Evolutionary conservation across 2,888 invertebrate species (phyloP), one percentile per base, ranked within the genome.

Genomic region (Lordiphosa andalusiaca): DNA sequence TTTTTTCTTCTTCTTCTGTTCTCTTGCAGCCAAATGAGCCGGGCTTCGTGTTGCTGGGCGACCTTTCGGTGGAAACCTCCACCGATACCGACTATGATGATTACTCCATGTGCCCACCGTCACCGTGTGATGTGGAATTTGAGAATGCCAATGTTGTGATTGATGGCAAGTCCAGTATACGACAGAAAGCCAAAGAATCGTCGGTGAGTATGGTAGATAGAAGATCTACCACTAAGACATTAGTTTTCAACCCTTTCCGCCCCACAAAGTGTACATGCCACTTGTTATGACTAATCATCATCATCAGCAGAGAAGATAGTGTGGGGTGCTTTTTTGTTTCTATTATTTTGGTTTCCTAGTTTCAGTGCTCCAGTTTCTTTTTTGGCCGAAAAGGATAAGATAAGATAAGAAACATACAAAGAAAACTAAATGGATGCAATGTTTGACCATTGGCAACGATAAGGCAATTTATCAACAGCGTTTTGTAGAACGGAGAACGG

Each of bases 111-210:
- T 93, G 92, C 67, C 93, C 93, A 69, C 95, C 95, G 38, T 94
- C 95, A 83, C 95, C 95, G 35, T 95, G 95, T 90, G 92, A 93
- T 90, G 94, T 96, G 83, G 92, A 93, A 78, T 96, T 96, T 91
- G 92, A 94, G 89, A 96, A 96, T 91, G 96, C 95, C 90, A 96
- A 96, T 90, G 92, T 96, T 88, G 93, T 96, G 90, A 96, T 96
- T 91, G 95, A 96, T 91, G 96, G 96, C 61, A 93, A 93, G 90
- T 96, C 96, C 88, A 95, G 94, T 91, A 92, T 96, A 88, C 93
- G 93, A 76, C 91, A 91, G 85, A 91, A 92, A 84, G 58, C 87
- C 78, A 89, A 88, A 88, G 89, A 89, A 74, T 75, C 85, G 73
- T 76, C 86, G 86, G 89, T 89, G 59, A 86, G 89, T 88, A 58